Base-by-base conservation (phyloP, 2,797 vertebrate species). In the Botia kubotai region DNA sequence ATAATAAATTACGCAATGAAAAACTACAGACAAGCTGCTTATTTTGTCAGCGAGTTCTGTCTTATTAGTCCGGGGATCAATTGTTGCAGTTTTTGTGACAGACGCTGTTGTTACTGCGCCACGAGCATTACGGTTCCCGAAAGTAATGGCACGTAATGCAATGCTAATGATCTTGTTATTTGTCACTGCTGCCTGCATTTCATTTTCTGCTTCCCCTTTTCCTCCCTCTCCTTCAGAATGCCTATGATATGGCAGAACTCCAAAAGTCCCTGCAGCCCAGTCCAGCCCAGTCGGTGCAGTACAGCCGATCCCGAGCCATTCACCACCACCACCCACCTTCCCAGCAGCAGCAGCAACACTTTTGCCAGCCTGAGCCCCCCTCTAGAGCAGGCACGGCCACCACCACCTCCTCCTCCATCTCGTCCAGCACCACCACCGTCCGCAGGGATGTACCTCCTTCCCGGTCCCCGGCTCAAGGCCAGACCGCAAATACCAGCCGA, bases 221-320 rank as follows among this genome's bases (percentile, higher is more conserved):
- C 58, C 53, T 71, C 69, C 39, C 48, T 72, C 46, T 86, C 53
- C 39, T 70, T 76, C 89, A 97, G 96, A 96, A 97, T 48, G 94
- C 93, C 0, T 97, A 96, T 50, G 92, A 96, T 89, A 96, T 96
- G 95, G 95, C 95, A 0, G 96, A 96, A 84, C 94, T 97, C 77
- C 96, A 97, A 92, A 95, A 95, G 90, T 95, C 95, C 0, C 89
- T 96, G 57, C 95, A 95, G 84, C 92, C 90, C 21, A 96, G 95
- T 87, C 95, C 95, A 0, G 94, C 93, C 29, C 95, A 92, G 78
- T 93, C 94, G 0, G 84, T 94, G 68, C 94, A 94, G 90, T 93
- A 90, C 89, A 88, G 89, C 83, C 91, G 92, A 70, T 92, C 88
- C 48, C 90, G 91, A 33, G 89, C 88, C 4, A 73, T 92, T 23